A percentile compares a stretch with the other conserved stretches of the same genome.
Evolutionary conservation across 2,113 vertebrate species (phyloP).

Genomic region (Istiophorus platypterus): DNA sequence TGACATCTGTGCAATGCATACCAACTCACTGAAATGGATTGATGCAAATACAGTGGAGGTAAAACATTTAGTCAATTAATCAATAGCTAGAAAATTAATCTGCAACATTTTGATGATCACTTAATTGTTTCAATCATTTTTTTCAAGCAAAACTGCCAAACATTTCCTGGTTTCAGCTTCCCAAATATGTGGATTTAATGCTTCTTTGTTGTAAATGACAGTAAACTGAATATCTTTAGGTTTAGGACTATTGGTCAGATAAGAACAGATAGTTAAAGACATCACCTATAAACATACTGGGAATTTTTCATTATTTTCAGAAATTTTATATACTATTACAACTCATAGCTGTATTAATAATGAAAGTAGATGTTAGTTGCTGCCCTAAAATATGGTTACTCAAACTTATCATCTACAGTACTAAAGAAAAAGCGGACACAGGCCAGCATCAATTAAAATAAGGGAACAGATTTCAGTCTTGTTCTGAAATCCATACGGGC

Average conservation of each 20-base stretch:
- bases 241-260: not conserved
- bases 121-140: not conserved
- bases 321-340: not conserved
- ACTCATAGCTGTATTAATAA: not conserved
- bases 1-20: too few relatives aligned
- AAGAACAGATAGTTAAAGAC: not conserved
- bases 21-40: not conserved
- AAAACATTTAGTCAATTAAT: not conserved
- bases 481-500: constrained; percentile 60
- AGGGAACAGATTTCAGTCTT: constrained; percentile 30
- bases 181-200: not conserved
- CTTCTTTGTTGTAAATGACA: not conserved
- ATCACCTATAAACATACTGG: not conserved
- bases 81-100: too few relatives aligned
- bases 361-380: not conserved
- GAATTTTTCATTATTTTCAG: not conserved
- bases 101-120: not conserved
- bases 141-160: not conserved
- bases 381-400: not conserved
- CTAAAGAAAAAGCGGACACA: constrained; percentile 21
- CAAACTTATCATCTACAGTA: constrained; percentile 10
- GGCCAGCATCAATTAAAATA: constrained; percentile 38
- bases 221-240: not conserved
- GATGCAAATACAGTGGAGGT: not conserved
- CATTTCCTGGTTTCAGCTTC: not conserved